Evolutionary conservation across 2,797 vertebrate species (phyloP).

Genomic region (Forpus xanthops): DNA sequence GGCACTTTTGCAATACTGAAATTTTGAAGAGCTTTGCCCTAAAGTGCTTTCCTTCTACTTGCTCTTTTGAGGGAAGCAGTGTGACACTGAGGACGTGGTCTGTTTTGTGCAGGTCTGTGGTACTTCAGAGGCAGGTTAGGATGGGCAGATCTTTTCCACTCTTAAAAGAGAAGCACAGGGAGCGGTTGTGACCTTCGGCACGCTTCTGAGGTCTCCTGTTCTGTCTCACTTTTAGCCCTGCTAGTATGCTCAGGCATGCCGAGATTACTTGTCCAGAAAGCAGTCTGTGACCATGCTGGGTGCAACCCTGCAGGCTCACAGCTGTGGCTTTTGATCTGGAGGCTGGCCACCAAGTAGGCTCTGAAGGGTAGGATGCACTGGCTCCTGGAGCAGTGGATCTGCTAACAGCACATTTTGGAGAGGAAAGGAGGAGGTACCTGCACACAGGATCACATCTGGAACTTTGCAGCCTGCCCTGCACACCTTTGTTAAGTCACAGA

Average conservation of each 20-base stretch:
- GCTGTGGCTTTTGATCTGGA: not conserved
- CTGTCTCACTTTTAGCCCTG: not conserved
- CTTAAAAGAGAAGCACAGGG: not conserved
- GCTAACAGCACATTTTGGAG: not conserved
- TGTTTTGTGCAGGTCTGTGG: not conserved
- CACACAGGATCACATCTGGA: not conserved
- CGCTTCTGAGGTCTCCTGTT: not conserved
- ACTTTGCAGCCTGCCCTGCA: not conserved
- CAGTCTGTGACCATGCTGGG: rapidly evolving
- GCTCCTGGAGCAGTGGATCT: not conserved
- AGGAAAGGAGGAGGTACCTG: not conserved
- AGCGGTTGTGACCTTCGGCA: not conserved
- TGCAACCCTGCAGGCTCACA: not conserved
- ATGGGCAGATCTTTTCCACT: not conserved
- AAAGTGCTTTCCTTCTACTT: not conserved
- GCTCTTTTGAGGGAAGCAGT: not conserved
- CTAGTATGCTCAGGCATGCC: not conserved
- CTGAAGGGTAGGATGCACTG: rapidly evolving
- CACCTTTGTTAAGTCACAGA: not conserved
- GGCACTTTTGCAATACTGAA: not conserved
- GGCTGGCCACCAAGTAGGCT: rapidly evolving
- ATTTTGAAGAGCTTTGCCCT: not conserved
- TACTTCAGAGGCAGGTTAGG: not conserved
- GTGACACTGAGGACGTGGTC: not conserved
- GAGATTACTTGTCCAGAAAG: not conserved